A percentile compares a stretch with the other conserved stretches of the same genome.
These are phyloP conservation scores for Platypus cylindrus DNA, from an alignment of 2,888 invertebrate species.

Conservation along the genomic window DNA sequence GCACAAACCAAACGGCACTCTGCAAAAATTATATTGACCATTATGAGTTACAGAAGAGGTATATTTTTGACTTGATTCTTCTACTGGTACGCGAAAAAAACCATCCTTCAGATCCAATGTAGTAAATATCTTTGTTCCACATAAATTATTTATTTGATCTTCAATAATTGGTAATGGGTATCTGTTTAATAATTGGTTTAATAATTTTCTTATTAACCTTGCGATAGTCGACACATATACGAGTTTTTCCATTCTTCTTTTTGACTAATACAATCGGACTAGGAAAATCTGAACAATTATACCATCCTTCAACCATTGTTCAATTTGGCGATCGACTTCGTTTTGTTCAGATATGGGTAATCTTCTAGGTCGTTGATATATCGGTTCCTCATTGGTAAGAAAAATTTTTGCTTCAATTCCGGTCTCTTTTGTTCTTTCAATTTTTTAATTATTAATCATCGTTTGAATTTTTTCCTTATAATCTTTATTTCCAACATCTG, in stretches of 20 bases:
- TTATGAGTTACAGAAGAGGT: constrained; percentile 25
- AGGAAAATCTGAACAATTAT: constrained; percentile 21
- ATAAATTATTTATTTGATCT: constrained; percentile 19
- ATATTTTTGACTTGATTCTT: constrained; percentile 18
- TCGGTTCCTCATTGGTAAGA: too few species aligned
- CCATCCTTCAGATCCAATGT: constrained; percentile 23
- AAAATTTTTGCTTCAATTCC: too few species aligned
- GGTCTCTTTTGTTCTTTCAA: too few species aligned
- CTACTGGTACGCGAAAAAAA: constrained; percentile 24
- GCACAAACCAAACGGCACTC: constrained; percentile 26
- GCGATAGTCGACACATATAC: constrained; percentile 21
- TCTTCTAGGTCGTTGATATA: too few species aligned
- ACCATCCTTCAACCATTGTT: too few species aligned
- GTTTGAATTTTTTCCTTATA: too few species aligned
- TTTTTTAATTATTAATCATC: too few species aligned
- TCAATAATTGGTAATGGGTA: constrained; percentile 25
- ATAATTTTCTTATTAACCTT: constrained; percentile 22
- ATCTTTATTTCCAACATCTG: too few species aligned
- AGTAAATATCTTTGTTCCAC: constrained; percentile 18
- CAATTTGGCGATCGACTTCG: too few species aligned
- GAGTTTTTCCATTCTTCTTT: constrained; percentile 20
- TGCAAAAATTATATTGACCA: constrained; percentile 23
- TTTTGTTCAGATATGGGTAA: too few species aligned
- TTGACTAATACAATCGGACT: constrained; percentile 19
- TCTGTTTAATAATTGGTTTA: constrained; percentile 21